Conservation (phyloP, 2,797 vertebrate genomes). For the Trematomus bernacchii region DNA sequence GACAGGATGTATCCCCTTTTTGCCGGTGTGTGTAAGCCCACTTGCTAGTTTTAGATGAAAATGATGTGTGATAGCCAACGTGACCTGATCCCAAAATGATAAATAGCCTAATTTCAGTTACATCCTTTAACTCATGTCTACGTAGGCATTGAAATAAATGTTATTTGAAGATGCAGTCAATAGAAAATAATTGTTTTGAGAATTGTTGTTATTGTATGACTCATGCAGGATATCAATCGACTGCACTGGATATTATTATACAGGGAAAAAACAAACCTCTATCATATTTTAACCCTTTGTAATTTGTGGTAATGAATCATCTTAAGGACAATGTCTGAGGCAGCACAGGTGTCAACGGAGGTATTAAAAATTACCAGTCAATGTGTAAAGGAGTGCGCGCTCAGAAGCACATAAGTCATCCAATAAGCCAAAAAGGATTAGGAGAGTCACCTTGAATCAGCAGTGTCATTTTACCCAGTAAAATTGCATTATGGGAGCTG, state of each 20-base stretch:
- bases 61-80: conserved; percentile 29
- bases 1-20: conserved; percentile 57
- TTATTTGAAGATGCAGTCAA: background rate
- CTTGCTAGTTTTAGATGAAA: conserved; percentile 5
- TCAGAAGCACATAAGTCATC: conserved; percentile 63
- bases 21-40: background rate
- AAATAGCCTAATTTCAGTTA: conserved; percentile 25
- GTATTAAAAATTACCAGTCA: conserved; percentile 48
- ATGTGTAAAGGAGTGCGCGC: conserved; percentile 45
- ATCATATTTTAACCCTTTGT: background rate
- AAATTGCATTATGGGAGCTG: conserved; percentile 82
- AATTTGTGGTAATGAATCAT: conserved; percentile 13
- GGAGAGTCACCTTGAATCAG: conserved; percentile 82
- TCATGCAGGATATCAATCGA: background rate
- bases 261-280: background rate
- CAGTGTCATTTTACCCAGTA: conserved; percentile 74
- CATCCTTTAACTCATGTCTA: conserved; percentile 20
- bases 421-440: conserved; percentile 73
- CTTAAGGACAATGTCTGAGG: conserved; percentile 10
- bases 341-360: conserved; percentile 35
- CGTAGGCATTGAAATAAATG: background rate
- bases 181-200: background rate
- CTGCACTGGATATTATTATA: background rate
- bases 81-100: conserved; percentile 28
- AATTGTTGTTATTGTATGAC: background rate